phyloP scores from a whole-genome alignment of 2,113 vertebrate species.

The Ardeotis arabs region DNA sequence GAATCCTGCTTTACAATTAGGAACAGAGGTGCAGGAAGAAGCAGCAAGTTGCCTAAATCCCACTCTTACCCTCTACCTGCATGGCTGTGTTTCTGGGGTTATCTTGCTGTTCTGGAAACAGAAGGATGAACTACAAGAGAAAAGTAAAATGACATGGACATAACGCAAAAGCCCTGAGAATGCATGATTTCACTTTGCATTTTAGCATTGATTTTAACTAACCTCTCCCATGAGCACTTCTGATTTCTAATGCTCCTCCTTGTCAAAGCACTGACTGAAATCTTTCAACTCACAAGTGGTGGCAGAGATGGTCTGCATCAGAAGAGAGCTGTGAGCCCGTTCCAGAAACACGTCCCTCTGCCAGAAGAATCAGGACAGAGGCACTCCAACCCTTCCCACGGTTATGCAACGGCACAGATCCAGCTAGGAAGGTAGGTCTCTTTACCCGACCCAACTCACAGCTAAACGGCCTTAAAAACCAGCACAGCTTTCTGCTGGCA shows the following conservation, averaged over 20 bases:
- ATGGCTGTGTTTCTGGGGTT: not conserved
- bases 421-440: not conserved
- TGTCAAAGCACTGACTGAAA: not conserved
- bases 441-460: not conserved
- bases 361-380: slow-evolving; percentile 22
- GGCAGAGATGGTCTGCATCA: not conserved
- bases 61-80: not conserved
- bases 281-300: not conserved
- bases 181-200: not conserved
- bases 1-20: not conserved
- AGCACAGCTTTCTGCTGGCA: not conserved
- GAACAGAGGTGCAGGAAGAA: not conserved
- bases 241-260: not conserved
- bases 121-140: not conserved
- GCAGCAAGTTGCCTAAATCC: not conserved
- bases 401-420: not conserved
- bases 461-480: not conserved
- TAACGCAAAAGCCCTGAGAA: not conserved
- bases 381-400: not conserved
- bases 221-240: not conserved
- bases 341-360: not conserved
- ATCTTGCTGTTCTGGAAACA: not conserved
- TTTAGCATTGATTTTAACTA: not conserved
- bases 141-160: not conserved
- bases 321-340: not conserved